Evolutionary conservation across 1,140 invertebrate genomes (phyloP), one percentile per base, ranked within the genome.

Genomic region (Aricia agestis): DNA sequence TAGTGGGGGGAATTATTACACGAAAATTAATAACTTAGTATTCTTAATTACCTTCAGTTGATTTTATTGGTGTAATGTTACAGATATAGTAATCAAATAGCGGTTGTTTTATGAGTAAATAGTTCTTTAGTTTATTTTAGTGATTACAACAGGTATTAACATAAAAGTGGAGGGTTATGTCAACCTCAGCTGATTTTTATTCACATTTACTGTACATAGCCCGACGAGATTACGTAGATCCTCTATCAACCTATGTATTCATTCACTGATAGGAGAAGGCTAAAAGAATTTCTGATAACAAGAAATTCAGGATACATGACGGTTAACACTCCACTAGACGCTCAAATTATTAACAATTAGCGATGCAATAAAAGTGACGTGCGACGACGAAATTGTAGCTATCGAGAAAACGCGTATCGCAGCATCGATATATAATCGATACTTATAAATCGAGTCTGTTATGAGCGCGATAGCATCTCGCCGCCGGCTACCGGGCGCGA

Each of bases 371-470:
- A 61, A 69, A 61, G 59, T 63, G 32, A 41, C 59, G 18, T 61
- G 61, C 32, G 25, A 67, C 69, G 72, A 74, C 74, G 67, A 75
- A 79, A 79, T 79, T 77, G 77, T 77, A 75, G 77, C 71, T 61
- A 69, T 74, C 66, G 68, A 72, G 74, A 78, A 72, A 80, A 80
- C 70, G 68, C 72, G 76, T 71, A 85, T 84, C 85, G 74, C 77
- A 73, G 75, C 79, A 81, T 86, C 87, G 87, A 88, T 90, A 90
- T 90, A 86, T 90, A 90, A 90, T 90, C 88, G 86, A 84, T 89
- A 86, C 88, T 87, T 90, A 90, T 90, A 90, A 89, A 90, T 90
- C 87, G 86, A 85, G 76, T 83, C 85, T 78, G 84, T 90, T 90
- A 90, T 89, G 85, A 87, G 86, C 18, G 83, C 78, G 87, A 89